Base-by-base conservation (phyloP, 2,888 invertebrate genomes). In the Epinotia demarniana region DNA sequence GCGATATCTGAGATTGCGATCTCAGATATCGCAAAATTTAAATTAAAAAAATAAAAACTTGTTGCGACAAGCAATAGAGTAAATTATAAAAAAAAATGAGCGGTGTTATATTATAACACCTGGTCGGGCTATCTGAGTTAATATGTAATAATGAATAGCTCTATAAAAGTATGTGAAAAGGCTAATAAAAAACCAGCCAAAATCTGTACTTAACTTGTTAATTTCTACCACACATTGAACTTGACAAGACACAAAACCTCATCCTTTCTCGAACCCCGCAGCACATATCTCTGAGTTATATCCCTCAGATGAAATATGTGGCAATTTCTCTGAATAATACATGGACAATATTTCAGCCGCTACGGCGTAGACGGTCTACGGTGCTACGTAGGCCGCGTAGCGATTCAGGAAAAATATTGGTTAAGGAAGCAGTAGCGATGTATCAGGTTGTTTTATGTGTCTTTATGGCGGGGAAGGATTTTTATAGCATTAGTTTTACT, bases 291-390 rank as follows among this genome's bases (percentile, higher is more conserved):
- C 88, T 89, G 87, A 91, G 92, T 93, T 93, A 94, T 93, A 92
- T 93, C 91, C 87, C 91, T 88, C 87, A 90, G 92, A 94, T 95
- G 95, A 95, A 94, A 94, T 95, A 95, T 95, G 93, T 92, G 92
- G 94, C 95, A 95, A 95, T 95, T 94, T 93, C 93, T 94, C 92
- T 95, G 95, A 95, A 95, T 95, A 95, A 95, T 95, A 94, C 95
- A 95, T 95, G 93, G 92, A 87, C 91, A 90, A 94, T 95, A 95
- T 95, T 93, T 95, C 93, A 95, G 86, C 81, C 79, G 86, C 85
- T 85, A 85, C 88, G 84, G 76, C 79, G 83, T 75, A 75, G 75
- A 66, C 66, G 61, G 60, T 60, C 82, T 80, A 79, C 83, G 82
- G 79, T 61, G 82, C 88, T 84, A 84, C 85, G 70, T 74, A 72